Evolutionary conservation across 2,888 invertebrate species (phyloP).

Genomic region (Heliconius erato): DNA sequence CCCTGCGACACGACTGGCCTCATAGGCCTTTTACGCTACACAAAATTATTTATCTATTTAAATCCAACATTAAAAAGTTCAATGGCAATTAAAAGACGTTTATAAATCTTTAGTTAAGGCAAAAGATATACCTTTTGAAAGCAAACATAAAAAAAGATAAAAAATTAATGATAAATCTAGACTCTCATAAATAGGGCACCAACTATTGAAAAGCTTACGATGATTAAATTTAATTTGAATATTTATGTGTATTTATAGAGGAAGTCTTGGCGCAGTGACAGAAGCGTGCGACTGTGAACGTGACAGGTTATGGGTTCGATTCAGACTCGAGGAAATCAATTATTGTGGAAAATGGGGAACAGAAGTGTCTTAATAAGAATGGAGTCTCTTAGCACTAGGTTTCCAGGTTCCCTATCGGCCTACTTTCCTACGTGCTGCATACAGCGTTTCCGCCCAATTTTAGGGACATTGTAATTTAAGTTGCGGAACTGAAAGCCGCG

Average conservation of each 20-base stretch:
- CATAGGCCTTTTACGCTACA: neutral
- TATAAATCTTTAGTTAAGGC: neutral
- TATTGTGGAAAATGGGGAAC: neutral
- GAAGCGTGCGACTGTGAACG: neutral
- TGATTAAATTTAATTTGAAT: constrained; percentile 1
- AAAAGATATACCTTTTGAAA: neutral
- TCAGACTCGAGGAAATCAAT: neutral
- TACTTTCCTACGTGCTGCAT: no score
- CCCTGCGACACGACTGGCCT: no score
- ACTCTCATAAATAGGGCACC: constrained; percentile 7
- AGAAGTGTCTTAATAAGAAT: no score
- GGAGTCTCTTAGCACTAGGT: no score
- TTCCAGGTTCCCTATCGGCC: no score
- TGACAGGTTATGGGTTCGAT: neutral
- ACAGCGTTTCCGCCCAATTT: no score
- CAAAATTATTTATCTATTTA: neutral
- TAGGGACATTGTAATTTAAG: no score
- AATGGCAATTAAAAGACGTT: neutral
- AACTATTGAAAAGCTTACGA: neutral
- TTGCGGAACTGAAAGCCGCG: no score
- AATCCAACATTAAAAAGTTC: neutral
- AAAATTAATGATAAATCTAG: neutral
- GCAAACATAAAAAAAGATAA: constrained; percentile 1
- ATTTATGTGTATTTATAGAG: neutral
- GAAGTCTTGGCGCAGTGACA: neutral